Conservation (phyloP, 2,113 vertebrate genomes). For the Corapipo altera region DNA sequence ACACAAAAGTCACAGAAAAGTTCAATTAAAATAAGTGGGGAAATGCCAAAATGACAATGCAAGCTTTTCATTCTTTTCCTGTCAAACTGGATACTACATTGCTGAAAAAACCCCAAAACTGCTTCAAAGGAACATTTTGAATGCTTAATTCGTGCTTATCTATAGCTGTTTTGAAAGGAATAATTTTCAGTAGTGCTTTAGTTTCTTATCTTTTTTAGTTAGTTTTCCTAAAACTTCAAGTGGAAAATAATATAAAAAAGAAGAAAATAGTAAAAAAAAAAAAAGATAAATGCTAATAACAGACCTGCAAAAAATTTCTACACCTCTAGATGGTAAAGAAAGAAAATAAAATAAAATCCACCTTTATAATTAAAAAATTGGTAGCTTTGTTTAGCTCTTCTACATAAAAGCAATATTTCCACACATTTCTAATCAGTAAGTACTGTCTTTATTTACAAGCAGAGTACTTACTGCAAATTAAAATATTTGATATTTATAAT, state of each 20-base stretch:
- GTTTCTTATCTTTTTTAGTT: neutral
- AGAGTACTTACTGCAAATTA: neutral
- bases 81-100: neutral
- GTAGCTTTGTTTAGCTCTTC: neutral
- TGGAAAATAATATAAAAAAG: neutral
- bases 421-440: neutral
- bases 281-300: neutral
- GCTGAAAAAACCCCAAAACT: neutral
- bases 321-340: neutral
- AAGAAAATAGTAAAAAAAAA: too few species aligned
- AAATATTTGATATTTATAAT: neutral
- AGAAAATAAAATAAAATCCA: neutral
- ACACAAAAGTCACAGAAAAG: neutral
- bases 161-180: neutral
- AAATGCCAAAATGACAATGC: neutral
- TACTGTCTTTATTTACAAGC: neutral
- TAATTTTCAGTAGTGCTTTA: neutral
- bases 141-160: neutral
- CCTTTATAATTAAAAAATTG: neutral
- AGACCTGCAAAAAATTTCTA: neutral
- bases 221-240: neutral
- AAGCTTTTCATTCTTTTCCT: neutral
- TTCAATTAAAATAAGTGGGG: neutral
- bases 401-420: neutral
- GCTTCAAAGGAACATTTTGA: neutral